These are phyloP conservation scores for Lasaia peninsularis DNA, from an alignment of 1,140 invertebrate genomes.

Conservation along the genomic window DNA sequence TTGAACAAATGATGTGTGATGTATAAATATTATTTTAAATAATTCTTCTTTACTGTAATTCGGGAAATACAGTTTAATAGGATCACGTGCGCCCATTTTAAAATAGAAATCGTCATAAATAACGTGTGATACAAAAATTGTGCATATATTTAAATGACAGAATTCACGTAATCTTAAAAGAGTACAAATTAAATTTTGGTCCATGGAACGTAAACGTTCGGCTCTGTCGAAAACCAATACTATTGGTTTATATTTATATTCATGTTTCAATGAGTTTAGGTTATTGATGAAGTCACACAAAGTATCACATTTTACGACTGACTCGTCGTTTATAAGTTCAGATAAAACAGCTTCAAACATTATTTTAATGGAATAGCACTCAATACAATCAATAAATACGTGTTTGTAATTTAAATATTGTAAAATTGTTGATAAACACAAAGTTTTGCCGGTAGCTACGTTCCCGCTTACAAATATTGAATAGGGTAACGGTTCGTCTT, in stretches of 20 bases:
- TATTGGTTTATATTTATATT: slow-evolving; percentile 66
- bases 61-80: slow-evolving; percentile 86
- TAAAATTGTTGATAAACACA: slow-evolving; percentile 81
- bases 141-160: slow-evolving; percentile 83
- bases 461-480: slow-evolving; percentile 88
- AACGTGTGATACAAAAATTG: slow-evolving; percentile 87
- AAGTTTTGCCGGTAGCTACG: slow-evolving; percentile 88
- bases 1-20: slow-evolving; percentile 53
- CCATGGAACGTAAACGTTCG: slow-evolving; percentile 85
- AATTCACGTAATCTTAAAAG: slow-evolving; percentile 87
- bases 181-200: slow-evolving; percentile 80
- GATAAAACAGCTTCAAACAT: slow-evolving; percentile 87
- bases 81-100: slow-evolving; percentile 84
- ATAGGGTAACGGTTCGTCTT: slow-evolving; percentile 79
- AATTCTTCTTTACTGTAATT: slow-evolving; percentile 90
- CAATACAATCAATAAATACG: slow-evolving; percentile 88
- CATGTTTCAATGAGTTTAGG: slow-evolving; percentile 65
- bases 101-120: slow-evolving; percentile 88
- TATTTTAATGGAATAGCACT: slow-evolving; percentile 86
- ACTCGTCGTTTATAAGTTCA: slow-evolving; percentile 71
- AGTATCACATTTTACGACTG: slow-evolving; percentile 82
- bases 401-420: slow-evolving; percentile 79
- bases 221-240: slow-evolving; percentile 88
- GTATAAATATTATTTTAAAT: slow-evolving; percentile 81
- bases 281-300: slow-evolving; percentile 84